Conservation (phyloP, 2,113 vertebrate species). For the Ovis canadensis region DNA sequence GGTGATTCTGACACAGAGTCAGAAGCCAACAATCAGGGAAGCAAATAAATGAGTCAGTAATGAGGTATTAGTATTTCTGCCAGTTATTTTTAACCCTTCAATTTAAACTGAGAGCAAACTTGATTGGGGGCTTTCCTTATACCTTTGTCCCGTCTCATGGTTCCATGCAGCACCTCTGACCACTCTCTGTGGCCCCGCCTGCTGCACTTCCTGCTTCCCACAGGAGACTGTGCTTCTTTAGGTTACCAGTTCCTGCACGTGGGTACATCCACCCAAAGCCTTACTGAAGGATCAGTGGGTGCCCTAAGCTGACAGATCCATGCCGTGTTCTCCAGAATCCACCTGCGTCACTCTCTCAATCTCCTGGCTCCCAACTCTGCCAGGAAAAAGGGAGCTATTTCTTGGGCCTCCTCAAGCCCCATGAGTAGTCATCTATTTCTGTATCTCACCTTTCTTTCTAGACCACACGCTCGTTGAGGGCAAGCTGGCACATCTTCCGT, state of each 20-base stretch:
- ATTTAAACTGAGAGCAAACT: neutral
- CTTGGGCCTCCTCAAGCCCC: neutral
- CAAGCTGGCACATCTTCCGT: neutral
- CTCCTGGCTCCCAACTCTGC: neutral
- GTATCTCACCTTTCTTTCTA: neutral
- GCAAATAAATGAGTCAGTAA: neutral
- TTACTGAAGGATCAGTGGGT: neutral
- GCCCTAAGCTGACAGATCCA: neutral
- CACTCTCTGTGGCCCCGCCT: neutral
- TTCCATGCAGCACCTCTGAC: neutral
- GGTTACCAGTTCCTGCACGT: neutral
- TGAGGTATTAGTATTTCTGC: neutral
- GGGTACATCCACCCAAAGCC: accelerated
- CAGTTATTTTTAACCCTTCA: neutral
- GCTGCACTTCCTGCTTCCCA: neutral
- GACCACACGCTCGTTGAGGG: neutral
- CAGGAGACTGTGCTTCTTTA: neutral
- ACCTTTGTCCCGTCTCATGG: neutral
- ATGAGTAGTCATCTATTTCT: neutral
- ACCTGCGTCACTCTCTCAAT: neutral
- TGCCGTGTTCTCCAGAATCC: neutral
- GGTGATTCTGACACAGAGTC: neutral
- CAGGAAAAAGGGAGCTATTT: neutral
- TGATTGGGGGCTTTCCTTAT: neutral
- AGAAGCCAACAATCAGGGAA: neutral